Base-by-base conservation (phyloP, 1,140 invertebrate genomes). In the Anagrus nilaparvatae region DNA sequence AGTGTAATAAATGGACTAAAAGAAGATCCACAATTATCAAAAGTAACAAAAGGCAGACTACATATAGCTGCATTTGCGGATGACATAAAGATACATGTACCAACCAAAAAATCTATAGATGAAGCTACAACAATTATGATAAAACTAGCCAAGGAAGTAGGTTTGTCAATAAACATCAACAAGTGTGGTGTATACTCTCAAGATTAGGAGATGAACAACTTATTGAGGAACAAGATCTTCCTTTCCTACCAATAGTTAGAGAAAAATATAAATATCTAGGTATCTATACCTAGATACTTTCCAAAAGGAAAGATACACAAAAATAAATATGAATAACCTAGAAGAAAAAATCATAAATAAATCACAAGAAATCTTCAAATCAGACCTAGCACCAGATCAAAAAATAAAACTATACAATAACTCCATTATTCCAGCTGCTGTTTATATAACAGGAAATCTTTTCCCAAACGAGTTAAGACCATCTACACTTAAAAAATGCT, bases 61-160 rank as follows among this genome's bases (percentile, higher is more conserved):
- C 13, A 37, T 2, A 34, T 54, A 7, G 2, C 46, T 3, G 47
- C 46, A 0, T 54, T 42, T 29, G 52, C 52, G 49, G 53, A 55
- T 32, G 53, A 55, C 41, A 42, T 54, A 10, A 55, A 55, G 24
- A 40, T 33, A 30, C 51, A 53, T 27, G 36, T 41, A 12, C 24
- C 27, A 20, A 38, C 42, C 7, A 16, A 47, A 32, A 25, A 42
- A 10, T 33, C 41, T 18, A 28, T 34, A 4, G 17, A 29, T 6
- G 28, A 27, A 1, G 44, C 52, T 2, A 42, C 46, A 2, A 23
- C 47, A 3, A 17, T 10, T 9, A 19, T 55, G 9, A 38, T 48
- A 16, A 27, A 35, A 30, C 6, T 12, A 27, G 6, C 24, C 6
- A n/a, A 6, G 6, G 24, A 27, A n/a, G 6, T 27, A n/a, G 24